phyloP scores from a whole-genome alignment of 1,140 invertebrate species.

The Sycobia sp. region DNA sequence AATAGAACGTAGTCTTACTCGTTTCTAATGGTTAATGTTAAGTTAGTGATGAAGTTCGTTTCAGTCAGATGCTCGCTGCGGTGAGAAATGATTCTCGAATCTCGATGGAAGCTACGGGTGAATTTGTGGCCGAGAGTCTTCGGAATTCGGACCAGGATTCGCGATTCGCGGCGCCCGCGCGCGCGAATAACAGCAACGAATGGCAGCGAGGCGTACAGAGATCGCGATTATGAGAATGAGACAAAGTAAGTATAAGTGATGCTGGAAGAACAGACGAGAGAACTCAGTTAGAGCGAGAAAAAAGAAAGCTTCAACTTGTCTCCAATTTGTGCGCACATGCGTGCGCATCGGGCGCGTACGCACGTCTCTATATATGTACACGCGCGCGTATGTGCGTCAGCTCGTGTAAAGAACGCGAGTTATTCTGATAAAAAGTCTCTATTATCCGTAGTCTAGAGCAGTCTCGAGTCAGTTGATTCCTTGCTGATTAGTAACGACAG shows the following conservation, averaged over 20 bases:
- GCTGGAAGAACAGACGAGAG: not conserved
- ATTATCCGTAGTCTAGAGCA: too few species aligned
- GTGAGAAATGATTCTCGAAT: too few species aligned
- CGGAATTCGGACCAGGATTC: too few species aligned
- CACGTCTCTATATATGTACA: not conserved
- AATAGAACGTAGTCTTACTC: constrained; percentile 18
- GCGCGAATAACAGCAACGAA: constrained; percentile 1
- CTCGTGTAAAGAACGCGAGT: not conserved
- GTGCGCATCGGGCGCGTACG: not conserved
- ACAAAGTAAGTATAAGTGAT: not conserved
- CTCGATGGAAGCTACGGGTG: not conserved
- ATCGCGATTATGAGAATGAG: not conserved
- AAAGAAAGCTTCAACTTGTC: not conserved
- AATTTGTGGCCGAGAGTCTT: not conserved
- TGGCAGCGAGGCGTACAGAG: constrained; percentile 11
- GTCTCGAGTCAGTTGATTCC: too few species aligned
- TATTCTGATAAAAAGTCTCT: too few species aligned
- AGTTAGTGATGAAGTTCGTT: not conserved
- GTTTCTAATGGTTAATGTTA: not conserved
- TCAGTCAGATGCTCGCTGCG: not conserved
- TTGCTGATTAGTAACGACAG: too few species aligned
- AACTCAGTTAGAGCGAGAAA: constrained; percentile 1
- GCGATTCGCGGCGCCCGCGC: not conserved
- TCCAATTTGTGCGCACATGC: not conserved
- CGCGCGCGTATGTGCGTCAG: not conserved